Evolutionary conservation across 2,113 vertebrate genomes (phyloP).

Genomic region (Ceyx margarethae): DNA sequence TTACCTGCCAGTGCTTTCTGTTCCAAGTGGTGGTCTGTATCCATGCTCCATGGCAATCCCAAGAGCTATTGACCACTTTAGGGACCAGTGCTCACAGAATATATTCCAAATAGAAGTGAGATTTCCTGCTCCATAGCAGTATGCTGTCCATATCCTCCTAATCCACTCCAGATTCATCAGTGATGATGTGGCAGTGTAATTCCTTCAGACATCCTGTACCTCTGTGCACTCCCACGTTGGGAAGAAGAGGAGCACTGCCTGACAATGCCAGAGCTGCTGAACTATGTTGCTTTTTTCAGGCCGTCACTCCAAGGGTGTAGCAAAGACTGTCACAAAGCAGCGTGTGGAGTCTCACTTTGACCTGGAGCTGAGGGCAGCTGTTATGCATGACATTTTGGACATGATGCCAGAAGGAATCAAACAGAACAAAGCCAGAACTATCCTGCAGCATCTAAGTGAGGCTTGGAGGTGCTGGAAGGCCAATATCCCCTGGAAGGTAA

Average conservation of each 20-base stretch:
- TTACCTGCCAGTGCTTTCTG: not conserved
- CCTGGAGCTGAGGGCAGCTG: constrained; percentile 94
- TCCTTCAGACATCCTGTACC: not conserved
- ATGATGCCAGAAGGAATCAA: constrained; percentile 99
- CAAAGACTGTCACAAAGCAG: constrained; percentile 98
- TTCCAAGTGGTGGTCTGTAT: not conserved
- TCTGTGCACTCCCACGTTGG: rapidly evolving
- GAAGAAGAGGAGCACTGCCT: not conserved
- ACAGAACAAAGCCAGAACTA: constrained; percentile 98
- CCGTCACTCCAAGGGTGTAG: constrained; percentile 97
- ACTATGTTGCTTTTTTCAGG: constrained; percentile 69
- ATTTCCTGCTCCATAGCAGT: not conserved
- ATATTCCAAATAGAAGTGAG: not conserved
- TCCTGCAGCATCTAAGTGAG: constrained; percentile 96
- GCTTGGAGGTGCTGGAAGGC: constrained; percentile 99
- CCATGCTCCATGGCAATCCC: not conserved
- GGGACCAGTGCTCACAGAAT: not conserved
- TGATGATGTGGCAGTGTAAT: not conserved
- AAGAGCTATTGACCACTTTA: not conserved
- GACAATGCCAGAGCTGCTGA: not conserved
- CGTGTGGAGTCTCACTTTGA: constrained; percentile 99
- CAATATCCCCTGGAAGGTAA: constrained; percentile 98
- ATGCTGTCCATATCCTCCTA: not conserved
- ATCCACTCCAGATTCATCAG: not conserved
- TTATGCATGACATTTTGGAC: constrained; percentile 99